Conservation (phyloP, 2,797 vertebrate genomes). For the Alca torda region DNA sequence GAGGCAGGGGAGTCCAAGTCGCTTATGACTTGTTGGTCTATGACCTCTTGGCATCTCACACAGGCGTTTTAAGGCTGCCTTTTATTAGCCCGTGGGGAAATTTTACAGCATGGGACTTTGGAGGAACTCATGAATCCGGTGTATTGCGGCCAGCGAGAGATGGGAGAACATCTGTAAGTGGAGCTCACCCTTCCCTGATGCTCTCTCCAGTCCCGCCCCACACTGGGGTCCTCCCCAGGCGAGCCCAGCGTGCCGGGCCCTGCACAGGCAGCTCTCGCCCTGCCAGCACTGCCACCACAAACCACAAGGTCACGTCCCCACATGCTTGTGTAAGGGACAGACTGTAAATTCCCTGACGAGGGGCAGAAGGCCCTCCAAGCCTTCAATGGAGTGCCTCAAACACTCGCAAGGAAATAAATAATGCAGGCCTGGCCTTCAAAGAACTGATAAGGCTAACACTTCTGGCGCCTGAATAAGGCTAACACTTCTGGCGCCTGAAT, state of each 20-base stretch:
- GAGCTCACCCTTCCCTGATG: not conserved
- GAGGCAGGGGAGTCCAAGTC: not conserved
- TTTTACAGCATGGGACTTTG: not conserved
- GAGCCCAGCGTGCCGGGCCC: accelerated
- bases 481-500: too few relatives aligned
- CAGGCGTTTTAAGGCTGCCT: not conserved
- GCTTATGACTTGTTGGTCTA: not conserved
- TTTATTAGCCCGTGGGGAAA: not conserved
- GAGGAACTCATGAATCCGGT: not conserved
- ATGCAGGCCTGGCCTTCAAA: too few relatives aligned
- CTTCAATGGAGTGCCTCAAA: too few relatives aligned
- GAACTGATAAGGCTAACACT: too few relatives aligned
- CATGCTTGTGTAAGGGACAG: not conserved
- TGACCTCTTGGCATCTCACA: not conserved
- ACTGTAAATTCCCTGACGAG: too few relatives aligned
- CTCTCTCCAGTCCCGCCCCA: not conserved
- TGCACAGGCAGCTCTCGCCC: not conserved
- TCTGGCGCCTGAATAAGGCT: too few relatives aligned
- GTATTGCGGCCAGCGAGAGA: not conserved
- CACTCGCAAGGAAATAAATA: too few relatives aligned
- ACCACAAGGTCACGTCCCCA: not conserved
- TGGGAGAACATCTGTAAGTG: not conserved
- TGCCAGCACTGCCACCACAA: accelerated
- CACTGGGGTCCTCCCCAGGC: accelerated
- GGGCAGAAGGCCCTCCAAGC: too few relatives aligned